These are phyloP conservation scores for Dryococelus australis DNA, from an alignment of 2,888 invertebrate species.

Conservation along the genomic window DNA sequence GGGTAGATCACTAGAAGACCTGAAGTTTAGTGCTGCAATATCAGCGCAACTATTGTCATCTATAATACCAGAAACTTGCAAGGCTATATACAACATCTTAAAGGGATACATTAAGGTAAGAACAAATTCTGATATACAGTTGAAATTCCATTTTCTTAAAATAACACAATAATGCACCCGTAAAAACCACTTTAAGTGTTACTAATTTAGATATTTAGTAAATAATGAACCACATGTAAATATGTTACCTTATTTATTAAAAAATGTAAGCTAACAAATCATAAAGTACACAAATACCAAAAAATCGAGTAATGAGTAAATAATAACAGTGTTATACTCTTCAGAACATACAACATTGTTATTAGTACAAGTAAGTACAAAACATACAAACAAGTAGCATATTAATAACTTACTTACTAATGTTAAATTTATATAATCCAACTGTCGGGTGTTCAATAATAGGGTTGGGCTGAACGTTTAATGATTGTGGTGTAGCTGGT, in stretches of 20 bases:
- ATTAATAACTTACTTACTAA: background rate
- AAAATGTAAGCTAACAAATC: background rate
- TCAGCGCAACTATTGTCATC: background rate
- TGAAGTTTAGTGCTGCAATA: constrained; percentile 24
- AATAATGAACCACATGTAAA: background rate
- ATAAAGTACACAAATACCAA: background rate
- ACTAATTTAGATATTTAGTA: background rate
- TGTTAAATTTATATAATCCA: background rate
- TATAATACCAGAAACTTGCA: constrained; percentile 12
- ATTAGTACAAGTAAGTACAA: background rate
- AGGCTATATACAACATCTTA: background rate
- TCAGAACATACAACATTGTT: background rate
- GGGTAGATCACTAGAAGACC: constrained; percentile 24
- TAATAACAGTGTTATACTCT: too few species aligned
- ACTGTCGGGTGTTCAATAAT: background rate
- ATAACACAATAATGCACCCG: background rate
- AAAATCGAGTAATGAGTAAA: background rate
- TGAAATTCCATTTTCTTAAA: background rate
- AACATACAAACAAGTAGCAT: background rate
- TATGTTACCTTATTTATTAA: background rate
- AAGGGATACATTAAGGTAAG: constrained; percentile 2
- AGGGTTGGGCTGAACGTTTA: background rate
- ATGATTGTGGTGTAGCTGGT: background rate
- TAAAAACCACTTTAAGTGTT: background rate
- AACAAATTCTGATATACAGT: too few species aligned